Evolutionary conservation across 2,797 vertebrate species (phyloP).

Genomic region (Brachyrhaphis roseni): DNA sequence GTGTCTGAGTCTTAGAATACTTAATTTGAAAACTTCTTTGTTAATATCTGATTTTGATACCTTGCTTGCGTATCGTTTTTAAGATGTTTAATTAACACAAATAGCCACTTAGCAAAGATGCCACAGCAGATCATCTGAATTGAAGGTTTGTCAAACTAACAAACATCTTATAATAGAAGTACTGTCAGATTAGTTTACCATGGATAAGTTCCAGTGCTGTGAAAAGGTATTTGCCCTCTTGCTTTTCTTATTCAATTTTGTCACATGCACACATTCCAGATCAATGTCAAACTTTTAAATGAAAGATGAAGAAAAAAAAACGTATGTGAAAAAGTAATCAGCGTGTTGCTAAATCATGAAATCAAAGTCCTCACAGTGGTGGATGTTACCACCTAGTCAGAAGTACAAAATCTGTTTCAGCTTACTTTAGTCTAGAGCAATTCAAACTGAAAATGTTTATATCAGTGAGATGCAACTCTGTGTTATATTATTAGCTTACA

Average conservation of each 20-base stretch:
- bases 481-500: neutral
- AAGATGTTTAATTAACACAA: conserved; percentile 10
- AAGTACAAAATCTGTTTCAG: neutral
- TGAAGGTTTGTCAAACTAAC: conserved; percentile 28
- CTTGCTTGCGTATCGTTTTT: conserved; percentile 11
- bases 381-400: neutral
- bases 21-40: conserved; percentile 11
- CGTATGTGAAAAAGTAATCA: neutral
- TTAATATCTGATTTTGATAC: neutral
- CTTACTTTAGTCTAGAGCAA: neutral
- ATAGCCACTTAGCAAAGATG: conserved; percentile 32
- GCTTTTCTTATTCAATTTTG: neutral
- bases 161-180: conserved; percentile 29
- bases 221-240: neutral
- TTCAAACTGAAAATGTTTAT: neutral
- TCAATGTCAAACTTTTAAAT: neutral
- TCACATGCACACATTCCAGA: neutral
- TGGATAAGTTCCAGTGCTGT: conserved; percentile 28
- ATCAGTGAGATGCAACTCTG: neutral
- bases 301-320: neutral
- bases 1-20: conserved; percentile 5
- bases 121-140: conserved; percentile 12
- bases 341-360: neutral
- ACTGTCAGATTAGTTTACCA: conserved; percentile 37
- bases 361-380: neutral